Conservation (phyloP, 2,888 invertebrate species). For the Coecobrya sp. region DNA sequence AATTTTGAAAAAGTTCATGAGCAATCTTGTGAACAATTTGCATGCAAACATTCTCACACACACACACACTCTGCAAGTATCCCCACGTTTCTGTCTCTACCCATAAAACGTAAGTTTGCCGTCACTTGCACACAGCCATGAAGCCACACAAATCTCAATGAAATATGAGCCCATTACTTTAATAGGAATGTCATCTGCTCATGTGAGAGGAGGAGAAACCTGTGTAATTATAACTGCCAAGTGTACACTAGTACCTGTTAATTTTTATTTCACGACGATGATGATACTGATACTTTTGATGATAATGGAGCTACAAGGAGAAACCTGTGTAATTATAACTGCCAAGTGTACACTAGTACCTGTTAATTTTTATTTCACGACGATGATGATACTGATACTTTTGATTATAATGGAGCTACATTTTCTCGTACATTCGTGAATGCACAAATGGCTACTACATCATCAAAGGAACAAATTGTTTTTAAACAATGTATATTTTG, state of each 20-base stretch:
- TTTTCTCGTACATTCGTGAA: background rate
- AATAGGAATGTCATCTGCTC: constrained; percentile 80
- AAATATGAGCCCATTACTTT: constrained; percentile 80
- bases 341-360: constrained; percentile 55
- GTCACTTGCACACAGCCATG: background rate
- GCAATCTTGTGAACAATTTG: constrained; percentile 54
- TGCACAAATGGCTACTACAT: background rate
- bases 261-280: constrained; percentile 66
- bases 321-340: constrained; percentile 81
- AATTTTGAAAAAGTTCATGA: background rate
- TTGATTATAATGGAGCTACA: constrained; percentile 25
- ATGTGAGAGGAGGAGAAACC: constrained; percentile 69
- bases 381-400: constrained; percentile 44
- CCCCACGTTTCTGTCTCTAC: background rate
- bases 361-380: constrained; percentile 68
- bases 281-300: constrained; percentile 24
- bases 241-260: constrained; percentile 63
- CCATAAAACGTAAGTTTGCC: background rate
- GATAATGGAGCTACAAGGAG: constrained; percentile 41
- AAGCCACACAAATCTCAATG: constrained; percentile 74
- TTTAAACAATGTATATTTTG: constrained; percentile 21
- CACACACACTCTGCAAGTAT: background rate
- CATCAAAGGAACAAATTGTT: constrained; percentile 52
- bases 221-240: constrained; percentile 81
- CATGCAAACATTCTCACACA: constrained; percentile 54